Base-by-base conservation (phyloP, 35 echinoderm and acorn worm species). In the Hemicentrotus pulcherrimus region DNA sequence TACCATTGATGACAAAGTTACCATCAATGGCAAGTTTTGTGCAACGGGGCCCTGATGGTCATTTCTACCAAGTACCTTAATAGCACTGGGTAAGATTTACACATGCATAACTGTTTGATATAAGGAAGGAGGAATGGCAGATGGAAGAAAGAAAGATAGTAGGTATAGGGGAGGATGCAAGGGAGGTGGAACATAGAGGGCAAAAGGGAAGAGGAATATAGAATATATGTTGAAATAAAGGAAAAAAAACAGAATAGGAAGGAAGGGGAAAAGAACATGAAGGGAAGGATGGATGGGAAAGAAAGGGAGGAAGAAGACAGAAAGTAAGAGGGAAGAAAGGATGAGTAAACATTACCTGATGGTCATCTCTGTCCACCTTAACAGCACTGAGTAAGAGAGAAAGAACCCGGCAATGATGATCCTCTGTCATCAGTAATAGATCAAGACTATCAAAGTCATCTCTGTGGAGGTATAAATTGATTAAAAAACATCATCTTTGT, bases 361-460 rank as follows among this genome's bases (percentile, higher is more conserved):
- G 95, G 47, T 95, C 95, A 96, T 99, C 97, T 88, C 98, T 96
- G 91, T 99, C 98, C 52, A 97, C 97, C 86, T 99, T 99, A 48
- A 99, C 95, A 24, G 98, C 97, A 94, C 97, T 97, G 8, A 99
- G 96, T 1, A 99, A 86, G 5, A 99, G 52, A 46, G 95, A 95
- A 8, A 94, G 22, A 91, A 94, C 71, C 88, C 96, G 88, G 94
- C 95, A 96, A 89, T 93, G 65, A 91, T 96, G 95, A 61, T 87
- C 86, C 70, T 92, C 24, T 4, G 95, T 46, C 95, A 96, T 96
- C 93, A 90, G n/a, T 32, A 96, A 96, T 31, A 96, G 86, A n/a
- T 96, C 95, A 7, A 96, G 61, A 32, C 46, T 96, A 14, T 96
- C 92, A 47, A 88, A 86, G 19, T 94, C 50, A 92, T 55, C 52